A percentile compares a stretch with the other conserved stretches of the same genome.
Evolutionary conservation across 2,888 invertebrate species (phyloP).

Genomic region (Acleris laterana): DNA sequence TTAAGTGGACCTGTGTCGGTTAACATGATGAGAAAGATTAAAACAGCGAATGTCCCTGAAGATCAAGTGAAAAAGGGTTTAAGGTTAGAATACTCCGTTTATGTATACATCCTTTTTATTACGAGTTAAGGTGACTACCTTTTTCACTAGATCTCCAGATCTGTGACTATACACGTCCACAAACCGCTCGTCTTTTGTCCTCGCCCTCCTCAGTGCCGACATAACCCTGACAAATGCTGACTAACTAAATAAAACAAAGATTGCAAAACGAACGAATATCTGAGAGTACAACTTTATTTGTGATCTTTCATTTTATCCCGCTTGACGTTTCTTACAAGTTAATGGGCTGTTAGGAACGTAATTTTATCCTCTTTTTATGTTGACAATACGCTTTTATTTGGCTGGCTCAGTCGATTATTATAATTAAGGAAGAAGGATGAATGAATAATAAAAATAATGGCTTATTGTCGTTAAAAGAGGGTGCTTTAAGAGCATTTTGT

Average conservation of each 20-base stretch:
- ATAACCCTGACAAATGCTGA: slow-evolving; percentile 18
- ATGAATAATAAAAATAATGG: too few relatives aligned
- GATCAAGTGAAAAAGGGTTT: too few relatives aligned
- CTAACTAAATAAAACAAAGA: slow-evolving; percentile 26
- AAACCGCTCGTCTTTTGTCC: not conserved
- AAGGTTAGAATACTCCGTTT: too few relatives aligned
- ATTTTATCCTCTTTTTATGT: slow-evolving; percentile 16
- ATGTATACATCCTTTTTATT: too few relatives aligned
- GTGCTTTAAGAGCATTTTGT: too few relatives aligned
- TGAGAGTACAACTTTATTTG: slow-evolving; percentile 22
- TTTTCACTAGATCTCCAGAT: not conserved
- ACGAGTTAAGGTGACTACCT: not conserved
- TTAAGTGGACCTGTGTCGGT: too few relatives aligned
- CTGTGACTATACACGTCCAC: not conserved
- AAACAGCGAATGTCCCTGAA: too few relatives aligned
- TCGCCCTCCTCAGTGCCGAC: not conserved
- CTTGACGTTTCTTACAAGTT: slow-evolving; percentile 7
- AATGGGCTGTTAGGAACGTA: slow-evolving; percentile 15
- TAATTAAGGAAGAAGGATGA: slow-evolving; percentile 1
- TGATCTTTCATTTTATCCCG: slow-evolving; percentile 17
- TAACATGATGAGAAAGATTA: too few relatives aligned
- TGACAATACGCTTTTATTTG: slow-evolving; percentile 10
- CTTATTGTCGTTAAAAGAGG: not conserved
- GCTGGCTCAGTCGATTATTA: not conserved
- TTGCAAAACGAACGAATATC: slow-evolving; percentile 21